Percentiles rank a stretch among this genome's conserved stretches.
phyloP scores from a whole-genome alignment of 2,888 invertebrate genomes.

The Rotaria socialis region DNA sequence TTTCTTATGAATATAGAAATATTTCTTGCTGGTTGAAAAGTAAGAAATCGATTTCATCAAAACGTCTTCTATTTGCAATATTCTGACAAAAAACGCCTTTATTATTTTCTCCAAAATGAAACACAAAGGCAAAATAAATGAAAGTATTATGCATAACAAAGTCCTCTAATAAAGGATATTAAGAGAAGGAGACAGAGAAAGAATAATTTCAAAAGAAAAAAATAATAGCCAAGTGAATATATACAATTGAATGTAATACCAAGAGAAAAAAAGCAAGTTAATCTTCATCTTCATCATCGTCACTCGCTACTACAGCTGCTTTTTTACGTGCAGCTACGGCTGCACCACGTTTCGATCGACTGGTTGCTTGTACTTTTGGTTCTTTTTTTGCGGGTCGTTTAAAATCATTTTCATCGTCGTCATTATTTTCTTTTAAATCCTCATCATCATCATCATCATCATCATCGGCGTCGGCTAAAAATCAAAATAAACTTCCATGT shows the following conservation, averaged over 20 bases:
- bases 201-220: not conserved
- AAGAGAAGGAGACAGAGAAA: not conserved
- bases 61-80: not conserved
- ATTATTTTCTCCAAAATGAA: not conserved
- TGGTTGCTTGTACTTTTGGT: not conserved
- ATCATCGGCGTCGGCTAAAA: too few relatives aligned
- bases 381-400: not conserved
- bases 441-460: too few relatives aligned
- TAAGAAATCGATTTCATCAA: too few relatives aligned
- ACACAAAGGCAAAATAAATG: constrained; percentile 26
- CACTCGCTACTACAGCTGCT: not conserved
- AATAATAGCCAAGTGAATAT: not conserved
- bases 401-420: constrained; percentile 33
- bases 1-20: too few relatives aligned
- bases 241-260: not conserved
- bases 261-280: not conserved
- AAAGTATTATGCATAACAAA: constrained; percentile 19
- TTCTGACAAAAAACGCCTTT: not conserved
- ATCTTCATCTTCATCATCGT: not conserved
- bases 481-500: too few relatives aligned
- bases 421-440: not conserved
- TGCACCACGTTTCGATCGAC: constrained; percentile 4
- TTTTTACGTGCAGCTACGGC: constrained; percentile 15
- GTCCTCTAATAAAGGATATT: not conserved
- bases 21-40: too few relatives aligned